phyloP scores from a whole-genome alignment of 1,140 invertebrate species.

The Bombus balteatus region DNA sequence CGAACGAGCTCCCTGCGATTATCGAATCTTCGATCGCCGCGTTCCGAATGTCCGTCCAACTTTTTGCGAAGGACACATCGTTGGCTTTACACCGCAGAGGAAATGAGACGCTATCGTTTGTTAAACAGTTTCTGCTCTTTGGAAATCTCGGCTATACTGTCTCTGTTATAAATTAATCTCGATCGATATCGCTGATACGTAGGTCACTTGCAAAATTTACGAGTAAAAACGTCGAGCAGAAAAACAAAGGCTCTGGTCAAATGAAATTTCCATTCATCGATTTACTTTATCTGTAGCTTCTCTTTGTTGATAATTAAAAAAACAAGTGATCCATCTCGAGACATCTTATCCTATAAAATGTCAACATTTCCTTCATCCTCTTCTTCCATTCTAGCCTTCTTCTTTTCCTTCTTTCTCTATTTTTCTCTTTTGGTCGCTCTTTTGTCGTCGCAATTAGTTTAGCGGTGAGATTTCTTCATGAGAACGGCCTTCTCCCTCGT shows the following conservation, averaged over 20 bases:
- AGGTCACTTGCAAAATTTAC: too few relatives aligned
- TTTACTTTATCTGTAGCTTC: neutral
- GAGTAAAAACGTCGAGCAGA: neutral
- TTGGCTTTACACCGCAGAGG: neutral
- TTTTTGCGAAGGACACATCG: slow-evolving; percentile 16
- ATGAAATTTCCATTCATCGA: too few relatives aligned
- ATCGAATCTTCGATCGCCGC: slow-evolving; percentile 70
- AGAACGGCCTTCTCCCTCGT: neutral
- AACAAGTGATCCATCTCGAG: neutral
- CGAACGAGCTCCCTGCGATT: slow-evolving; percentile 63
- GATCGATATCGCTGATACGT: too few relatives aligned
- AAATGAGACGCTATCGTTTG: neutral
- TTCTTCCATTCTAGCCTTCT: neutral
- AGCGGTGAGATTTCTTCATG: neutral
- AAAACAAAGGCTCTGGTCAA: too few relatives aligned
- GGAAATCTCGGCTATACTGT: neutral
- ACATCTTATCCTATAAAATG: neutral
- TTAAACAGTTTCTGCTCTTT: too few relatives aligned
- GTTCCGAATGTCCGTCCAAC: neutral
- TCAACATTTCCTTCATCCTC: neutral
- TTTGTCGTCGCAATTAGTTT: slow-evolving; percentile 54
- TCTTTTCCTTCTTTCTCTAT: neutral
- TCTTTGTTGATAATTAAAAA: neutral
- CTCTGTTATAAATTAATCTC: neutral
- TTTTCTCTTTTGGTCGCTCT: slow-evolving; percentile 2